Percentiles rank a stretch among this genome's conserved stretches.
phyloP scores from a whole-genome alignment of 2,888 invertebrate genomes.

The Nomada fucata region DNA sequence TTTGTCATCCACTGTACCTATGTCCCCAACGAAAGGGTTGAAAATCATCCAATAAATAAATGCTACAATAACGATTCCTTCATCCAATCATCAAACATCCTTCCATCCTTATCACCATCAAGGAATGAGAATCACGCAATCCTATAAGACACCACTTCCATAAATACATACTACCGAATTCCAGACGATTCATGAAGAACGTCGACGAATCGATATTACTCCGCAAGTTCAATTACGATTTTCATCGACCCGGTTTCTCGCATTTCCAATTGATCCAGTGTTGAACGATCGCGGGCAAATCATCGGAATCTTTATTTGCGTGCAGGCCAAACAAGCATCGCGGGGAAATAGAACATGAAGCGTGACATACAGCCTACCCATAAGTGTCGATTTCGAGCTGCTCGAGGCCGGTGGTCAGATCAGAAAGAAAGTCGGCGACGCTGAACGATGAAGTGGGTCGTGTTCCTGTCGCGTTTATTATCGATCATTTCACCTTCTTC shows the following conservation, averaged over 20 bases:
- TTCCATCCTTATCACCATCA: too few relatives aligned
- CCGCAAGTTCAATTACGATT: constrained; percentile 13
- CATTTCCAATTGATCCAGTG: neutral
- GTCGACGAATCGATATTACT: neutral
- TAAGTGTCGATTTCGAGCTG: constrained; percentile 59
- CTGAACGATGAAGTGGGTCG: constrained; percentile 66
- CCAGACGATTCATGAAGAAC: neutral
- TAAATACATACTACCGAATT: neutral
- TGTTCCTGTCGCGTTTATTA: constrained; percentile 64
- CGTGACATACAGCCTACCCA: constrained; percentile 51
- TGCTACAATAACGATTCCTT: too few relatives aligned
- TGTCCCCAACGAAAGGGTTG: too few relatives aligned
- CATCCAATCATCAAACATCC: too few relatives aligned
- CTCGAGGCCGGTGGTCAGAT: constrained; percentile 45
- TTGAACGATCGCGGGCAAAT: constrained; percentile 3
- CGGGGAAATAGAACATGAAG: constrained; percentile 63
- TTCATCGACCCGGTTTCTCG: constrained; percentile 31
- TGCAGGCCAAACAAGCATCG: constrained; percentile 35
- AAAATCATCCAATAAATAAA: too few relatives aligned
- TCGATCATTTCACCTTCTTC: constrained; percentile 69
- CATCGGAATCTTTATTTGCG: constrained; percentile 43
- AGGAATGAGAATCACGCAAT: too few relatives aligned
- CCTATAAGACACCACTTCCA: neutral
- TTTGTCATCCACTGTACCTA: too few relatives aligned
- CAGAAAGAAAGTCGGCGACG: constrained; percentile 66